These are phyloP conservation scores for Tridacna gigas DNA, from an alignment of 2,888 invertebrate species.

Conservation along the genomic window DNA sequence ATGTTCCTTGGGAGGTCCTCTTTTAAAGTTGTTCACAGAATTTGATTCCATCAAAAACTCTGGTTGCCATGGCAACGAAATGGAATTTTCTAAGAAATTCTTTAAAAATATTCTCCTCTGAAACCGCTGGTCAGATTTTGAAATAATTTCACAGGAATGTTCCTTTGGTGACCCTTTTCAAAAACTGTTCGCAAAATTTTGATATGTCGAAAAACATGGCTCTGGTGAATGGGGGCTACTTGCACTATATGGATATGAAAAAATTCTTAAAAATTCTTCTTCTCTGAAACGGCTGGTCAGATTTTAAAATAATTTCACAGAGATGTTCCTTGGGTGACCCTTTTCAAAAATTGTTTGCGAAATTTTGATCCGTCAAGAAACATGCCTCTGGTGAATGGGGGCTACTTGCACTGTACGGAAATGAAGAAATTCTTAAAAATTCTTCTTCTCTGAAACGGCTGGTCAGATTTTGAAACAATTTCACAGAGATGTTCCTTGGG, in stretches of 20 bases:
- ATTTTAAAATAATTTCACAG: not conserved
- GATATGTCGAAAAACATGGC: not conserved
- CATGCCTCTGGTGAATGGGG: not conserved
- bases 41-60: not conserved
- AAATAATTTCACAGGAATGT: not conserved
- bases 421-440: no score
- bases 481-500: no score
- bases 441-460: no score
- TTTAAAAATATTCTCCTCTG: not conserved
- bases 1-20: no score
- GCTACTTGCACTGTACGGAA: no score
- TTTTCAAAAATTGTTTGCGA: not conserved
- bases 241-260: no score
- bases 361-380: not conserved
- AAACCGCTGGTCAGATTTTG: not conserved
- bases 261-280: not conserved
- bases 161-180: not conserved
- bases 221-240: no score
- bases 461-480: no score
- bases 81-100: not conserved
- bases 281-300: not conserved
- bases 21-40: not conserved
- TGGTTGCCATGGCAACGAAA: not conserved
- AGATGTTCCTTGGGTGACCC: not conserved
- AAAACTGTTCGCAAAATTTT: not conserved